phyloP scores from a whole-genome alignment of 1,140 invertebrate species.

The Aricia agestis region DNA sequence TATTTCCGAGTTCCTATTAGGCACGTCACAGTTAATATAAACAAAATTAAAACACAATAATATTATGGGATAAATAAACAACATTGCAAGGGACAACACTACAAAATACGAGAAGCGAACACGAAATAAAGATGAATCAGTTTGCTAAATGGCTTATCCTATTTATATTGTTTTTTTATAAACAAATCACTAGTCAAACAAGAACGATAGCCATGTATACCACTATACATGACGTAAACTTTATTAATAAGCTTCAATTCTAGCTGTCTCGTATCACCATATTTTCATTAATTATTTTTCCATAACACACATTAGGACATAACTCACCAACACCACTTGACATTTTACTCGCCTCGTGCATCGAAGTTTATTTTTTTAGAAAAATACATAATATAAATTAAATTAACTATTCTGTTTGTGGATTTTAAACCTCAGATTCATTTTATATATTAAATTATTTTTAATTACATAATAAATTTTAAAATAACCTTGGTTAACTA shows the following conservation, averaged over 20 bases:
- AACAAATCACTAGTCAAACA: constrained; percentile 57
- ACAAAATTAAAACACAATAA: not conserved
- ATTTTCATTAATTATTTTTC: constrained; percentile 16
- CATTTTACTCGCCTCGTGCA: not conserved
- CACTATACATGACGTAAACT: constrained; percentile 37
- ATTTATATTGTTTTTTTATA: constrained; percentile 39
- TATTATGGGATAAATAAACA: constrained; percentile 1
- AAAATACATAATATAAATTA: not conserved
- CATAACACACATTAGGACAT: not conserved
- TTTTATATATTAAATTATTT: not conserved
- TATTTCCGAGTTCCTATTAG: not conserved
- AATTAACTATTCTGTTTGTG: not conserved
- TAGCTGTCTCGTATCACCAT: constrained; percentile 21
- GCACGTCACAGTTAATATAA: not conserved
- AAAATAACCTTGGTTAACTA: not conserved
- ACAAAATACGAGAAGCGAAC: constrained; percentile 13
- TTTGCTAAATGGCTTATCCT: constrained; percentile 30
- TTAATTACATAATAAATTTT: not conserved
- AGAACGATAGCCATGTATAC: constrained; percentile 42
- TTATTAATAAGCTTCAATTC: constrained; percentile 25
- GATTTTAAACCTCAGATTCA: not conserved
- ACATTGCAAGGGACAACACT: constrained; percentile 4
- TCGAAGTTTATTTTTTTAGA: not conserved
- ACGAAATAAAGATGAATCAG: constrained; percentile 55
- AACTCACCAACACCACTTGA: not conserved